Base-by-base conservation (phyloP, 2,888 invertebrate species). In the Diabrotica balteata region DNA sequence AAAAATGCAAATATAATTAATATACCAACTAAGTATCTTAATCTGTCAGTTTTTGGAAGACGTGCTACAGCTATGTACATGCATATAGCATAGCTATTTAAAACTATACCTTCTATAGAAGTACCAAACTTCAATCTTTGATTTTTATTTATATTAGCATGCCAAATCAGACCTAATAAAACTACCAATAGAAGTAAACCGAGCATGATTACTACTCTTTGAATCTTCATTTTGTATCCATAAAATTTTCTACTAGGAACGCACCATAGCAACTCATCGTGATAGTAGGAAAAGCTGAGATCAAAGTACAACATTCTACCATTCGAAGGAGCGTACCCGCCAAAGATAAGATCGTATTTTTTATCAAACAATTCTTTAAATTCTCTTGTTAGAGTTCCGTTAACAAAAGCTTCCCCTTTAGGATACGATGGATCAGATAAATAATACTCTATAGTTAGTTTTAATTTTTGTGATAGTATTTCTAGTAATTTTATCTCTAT, bases 1-100 rank as follows among this genome's bases (percentile, higher is more conserved):
- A 32, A 53, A 53, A 32, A 53, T 32, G 53, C n/a, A 53, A 53
- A 53, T 32, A 53, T 53, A 8, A 53, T 32, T 4, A 53, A 32
- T 32, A 53, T 9, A 8, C 8, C 9, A 17, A 53, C n/a, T 4
- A 53, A 2, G 22, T 32, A 53, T 32, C 53, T 17, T 8, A 32
- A 8, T 53, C 32, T 53, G 9, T 7, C 42, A 53, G 8, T 17
- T 53, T 53, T 53, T 32, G 53, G 53, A 32, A 53, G 9, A 17
- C 7, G 7, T 32, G n/a, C 9, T 8, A 10, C 7, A 8, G 32
- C 7, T 53, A 53, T 53, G 5, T 9, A 22, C 5, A 53, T 7
- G 42, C 17, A 53, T 32, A 53, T 8, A 9, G 53, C n/a, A 53
- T 32, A 32, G 8, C 17, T 53, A 5, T 53, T 17, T 8, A 32